Evolutionary conservation across 1,140 invertebrate species (phyloP), one percentile per base, ranked within the genome.

Genomic region (Eriosoma lanigerum): DNA sequence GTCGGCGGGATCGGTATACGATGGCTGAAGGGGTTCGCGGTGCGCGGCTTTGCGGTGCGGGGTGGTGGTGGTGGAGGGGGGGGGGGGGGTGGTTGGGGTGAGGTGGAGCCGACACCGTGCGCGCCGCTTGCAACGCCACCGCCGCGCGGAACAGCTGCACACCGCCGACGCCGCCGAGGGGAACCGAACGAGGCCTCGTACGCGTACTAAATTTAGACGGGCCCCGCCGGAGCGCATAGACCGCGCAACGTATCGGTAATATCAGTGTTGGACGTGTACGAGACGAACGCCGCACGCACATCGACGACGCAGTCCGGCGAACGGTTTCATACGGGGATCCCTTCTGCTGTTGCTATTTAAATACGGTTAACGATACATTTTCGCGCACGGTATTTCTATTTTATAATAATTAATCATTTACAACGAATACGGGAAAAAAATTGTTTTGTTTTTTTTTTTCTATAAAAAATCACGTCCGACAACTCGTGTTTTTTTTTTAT

Each of bases 121-220:
- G 10, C 62, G 48, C 68, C 68, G 68, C 68, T 72, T 29, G 68
- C 72, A 38, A 56, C 72, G 72, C 75, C 66, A 48, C 66, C 68
- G 46, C 44, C 75, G 75, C 75, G n/a, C 75, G 75, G 56, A 78
- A 78, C 75, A 78, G 75, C 75, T 78, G 75, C 75, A 60, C 75
- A 48, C n/a, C n/a, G n/a, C n/a, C n/a, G n/a, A n/a, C n/a, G n/a
- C n/a, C 68, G 75, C 56, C 75, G 75, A 78, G 75, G 75, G 75
- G 75, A 78, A 62, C 75, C 75, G 75, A 78, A 78, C 75, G 54
- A 76, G 54, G 75, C 75, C 75, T 78, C 75, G 75, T 62, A 62
- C 56, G 56, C 73, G 73, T n/a, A 78, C 75, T 78, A 78, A 78
- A 78, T 78, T 60, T 78, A 78, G 75, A 78, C 75, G 75, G 75